phyloP scores from a whole-genome alignment of 2,113 vertebrate species.

The Perognathus longimembris region DNA sequence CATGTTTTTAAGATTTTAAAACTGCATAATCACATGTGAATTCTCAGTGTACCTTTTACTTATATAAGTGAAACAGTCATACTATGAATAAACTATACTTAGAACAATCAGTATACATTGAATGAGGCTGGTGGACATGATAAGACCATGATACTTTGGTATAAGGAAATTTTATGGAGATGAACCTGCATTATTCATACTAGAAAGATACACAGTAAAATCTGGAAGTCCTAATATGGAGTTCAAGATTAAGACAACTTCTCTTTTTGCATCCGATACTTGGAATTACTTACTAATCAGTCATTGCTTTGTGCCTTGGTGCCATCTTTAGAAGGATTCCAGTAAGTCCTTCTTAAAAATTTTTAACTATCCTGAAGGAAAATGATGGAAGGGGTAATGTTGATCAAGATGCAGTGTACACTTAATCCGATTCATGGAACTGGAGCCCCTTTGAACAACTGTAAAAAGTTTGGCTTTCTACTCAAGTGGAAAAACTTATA shows the following conservation, averaged over 20 bases:
- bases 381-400: too few species aligned
- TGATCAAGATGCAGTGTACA: too few species aligned
- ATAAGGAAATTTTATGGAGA: background rate
- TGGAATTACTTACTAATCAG: background rate
- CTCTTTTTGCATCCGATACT: background rate
- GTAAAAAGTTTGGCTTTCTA: background rate
- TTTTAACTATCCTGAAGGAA: too few species aligned
- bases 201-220: slow-evolving; percentile 3
- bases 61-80: slow-evolving; percentile 18
- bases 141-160: background rate
- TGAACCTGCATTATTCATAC: background rate
- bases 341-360: background rate
- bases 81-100: background rate
- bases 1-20: background rate
- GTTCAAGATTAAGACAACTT: background rate
- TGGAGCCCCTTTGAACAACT: background rate
- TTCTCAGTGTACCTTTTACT: background rate
- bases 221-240: background rate
- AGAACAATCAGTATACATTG: slow-evolving; percentile 28
- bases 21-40: background rate
- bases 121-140: background rate
- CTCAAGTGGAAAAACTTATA: background rate
- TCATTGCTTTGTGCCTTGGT: slow-evolving; percentile 40
- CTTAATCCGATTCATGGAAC: too few species aligned
- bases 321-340: background rate